Conservation (phyloP, 2,888 invertebrate species). For the Pecten maximus region DNA sequence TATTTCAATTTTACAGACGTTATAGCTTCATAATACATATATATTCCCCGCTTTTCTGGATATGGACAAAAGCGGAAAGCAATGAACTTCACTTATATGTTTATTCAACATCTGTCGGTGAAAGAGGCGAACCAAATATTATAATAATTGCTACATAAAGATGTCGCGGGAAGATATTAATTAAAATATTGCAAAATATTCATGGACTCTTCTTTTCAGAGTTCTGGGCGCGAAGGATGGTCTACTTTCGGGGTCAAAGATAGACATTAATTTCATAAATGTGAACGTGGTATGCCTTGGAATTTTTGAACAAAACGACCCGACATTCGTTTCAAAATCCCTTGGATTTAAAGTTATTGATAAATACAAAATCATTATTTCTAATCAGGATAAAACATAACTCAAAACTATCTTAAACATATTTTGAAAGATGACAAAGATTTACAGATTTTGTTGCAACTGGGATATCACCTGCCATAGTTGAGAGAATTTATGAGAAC, state of each 20-base stretch:
- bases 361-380: background rate
- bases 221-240: background rate
- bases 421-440: slow-evolving; percentile 1
- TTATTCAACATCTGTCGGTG: slow-evolving; percentile 33
- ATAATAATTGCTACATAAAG: slow-evolving; percentile 35
- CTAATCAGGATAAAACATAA: background rate
- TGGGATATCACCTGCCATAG: background rate
- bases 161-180: slow-evolving; percentile 17
- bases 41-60: slow-evolving; percentile 19
- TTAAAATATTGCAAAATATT: slow-evolving; percentile 35
- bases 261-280: background rate
- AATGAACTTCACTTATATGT: background rate
- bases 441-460: background rate
- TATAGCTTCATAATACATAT: background rate
- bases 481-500: slow-evolving; percentile 29
- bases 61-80: background rate
- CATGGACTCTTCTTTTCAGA: background rate
- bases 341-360: background rate
- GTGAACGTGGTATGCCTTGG: background rate
- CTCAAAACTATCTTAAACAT: background rate
- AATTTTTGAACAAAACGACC: background rate
- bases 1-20: background rate
- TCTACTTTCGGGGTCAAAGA: background rate
- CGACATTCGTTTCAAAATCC: background rate
- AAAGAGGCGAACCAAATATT: background rate